Conservation (phyloP, 2,113 vertebrate genomes). For the Chascanopsetta lugubris region DNA sequence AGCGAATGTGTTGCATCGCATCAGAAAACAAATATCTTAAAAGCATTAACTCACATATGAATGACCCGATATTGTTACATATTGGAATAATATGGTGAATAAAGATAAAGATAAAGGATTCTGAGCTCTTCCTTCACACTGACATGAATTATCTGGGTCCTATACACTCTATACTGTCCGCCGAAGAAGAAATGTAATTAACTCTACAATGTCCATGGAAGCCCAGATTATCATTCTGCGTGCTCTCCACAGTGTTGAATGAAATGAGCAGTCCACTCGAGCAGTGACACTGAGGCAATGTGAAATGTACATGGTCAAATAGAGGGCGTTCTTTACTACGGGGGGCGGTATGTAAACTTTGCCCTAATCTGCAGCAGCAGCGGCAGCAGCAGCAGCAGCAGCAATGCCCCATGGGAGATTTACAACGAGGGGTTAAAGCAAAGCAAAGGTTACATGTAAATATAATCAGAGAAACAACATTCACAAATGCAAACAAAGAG, state of each 20-base stretch:
- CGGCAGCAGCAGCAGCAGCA: slow-evolving; percentile 24
- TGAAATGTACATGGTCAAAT: slow-evolving; percentile 42
- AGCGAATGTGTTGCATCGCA: neutral
- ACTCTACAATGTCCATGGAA: slow-evolving; percentile 3
- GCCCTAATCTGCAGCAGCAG: slow-evolving; percentile 31
- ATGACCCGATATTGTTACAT: too few species aligned
- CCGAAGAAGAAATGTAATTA: slow-evolving; percentile 4
- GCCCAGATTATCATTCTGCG: slow-evolving; percentile 31
- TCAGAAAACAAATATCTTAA: too few species aligned
- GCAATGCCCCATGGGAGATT: slow-evolving; percentile 33
- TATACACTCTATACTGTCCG: neutral
- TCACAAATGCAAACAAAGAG: slow-evolving; percentile 49
- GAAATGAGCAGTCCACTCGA: slow-evolving; percentile 44
- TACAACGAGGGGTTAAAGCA: slow-evolving; percentile 29
- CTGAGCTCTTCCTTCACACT: neutral
- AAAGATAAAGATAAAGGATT: too few species aligned
- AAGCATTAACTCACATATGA: too few species aligned
- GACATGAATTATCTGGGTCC: slow-evolving; percentile 2
- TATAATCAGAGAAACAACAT: slow-evolving; percentile 39
- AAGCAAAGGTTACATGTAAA: slow-evolving; percentile 44
- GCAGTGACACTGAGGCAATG: slow-evolving; percentile 20
- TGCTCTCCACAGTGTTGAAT: slow-evolving; percentile 6
- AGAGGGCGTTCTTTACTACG: slow-evolving; percentile 37
- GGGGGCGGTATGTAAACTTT: slow-evolving; percentile 35
- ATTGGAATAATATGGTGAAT: too few species aligned